Percentiles rank a stretch among this genome's conserved stretches.
Conservation (phyloP, 2,888 invertebrate genomes). For the Dyspetes luteomarginatus region DNA sequence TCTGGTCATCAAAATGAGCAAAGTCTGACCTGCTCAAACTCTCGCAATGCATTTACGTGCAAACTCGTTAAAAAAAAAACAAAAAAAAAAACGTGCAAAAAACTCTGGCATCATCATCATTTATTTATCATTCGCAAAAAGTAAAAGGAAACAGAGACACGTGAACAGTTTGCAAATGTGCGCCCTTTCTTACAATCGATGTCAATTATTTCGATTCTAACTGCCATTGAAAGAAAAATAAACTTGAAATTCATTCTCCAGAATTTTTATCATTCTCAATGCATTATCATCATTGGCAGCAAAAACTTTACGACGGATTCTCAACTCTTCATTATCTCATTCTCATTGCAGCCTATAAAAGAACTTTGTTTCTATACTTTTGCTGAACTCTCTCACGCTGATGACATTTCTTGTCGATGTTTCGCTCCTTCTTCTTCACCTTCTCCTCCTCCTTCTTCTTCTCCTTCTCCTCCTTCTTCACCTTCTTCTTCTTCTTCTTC, state of each 20-base stretch:
- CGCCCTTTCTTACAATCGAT: no score
- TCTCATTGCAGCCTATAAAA: conserved; percentile 31
- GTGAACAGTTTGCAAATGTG: no score
- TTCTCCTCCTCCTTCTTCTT: neutral
- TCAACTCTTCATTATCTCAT: conserved; percentile 26
- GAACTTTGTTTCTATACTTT: conserved; percentile 1
- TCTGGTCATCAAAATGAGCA: conserved; percentile 62
- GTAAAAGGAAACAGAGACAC: no score
- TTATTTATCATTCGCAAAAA: no score
- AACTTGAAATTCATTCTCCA: conserved; percentile 40
- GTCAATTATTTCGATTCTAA: neutral
- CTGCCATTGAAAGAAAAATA: conserved; percentile 2
- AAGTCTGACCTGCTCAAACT: no score
- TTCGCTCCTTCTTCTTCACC: conserved; percentile 7
- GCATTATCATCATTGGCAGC: conserved; percentile 22
- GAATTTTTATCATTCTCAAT: conserved; percentile 3
- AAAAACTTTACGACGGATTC: conserved; percentile 17
- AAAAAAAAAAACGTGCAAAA: no score
- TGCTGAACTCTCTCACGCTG: conserved; percentile 42
- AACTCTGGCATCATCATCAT: no score
- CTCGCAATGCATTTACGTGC: no score
- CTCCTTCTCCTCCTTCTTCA: no score
- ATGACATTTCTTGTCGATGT: conserved; percentile 53
- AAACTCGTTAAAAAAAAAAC: no score
- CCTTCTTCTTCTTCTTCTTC: no score